These are phyloP conservation scores for Tholera decimalis DNA, from an alignment of 2,888 invertebrate genomes.

Conservation along the genomic window DNA sequence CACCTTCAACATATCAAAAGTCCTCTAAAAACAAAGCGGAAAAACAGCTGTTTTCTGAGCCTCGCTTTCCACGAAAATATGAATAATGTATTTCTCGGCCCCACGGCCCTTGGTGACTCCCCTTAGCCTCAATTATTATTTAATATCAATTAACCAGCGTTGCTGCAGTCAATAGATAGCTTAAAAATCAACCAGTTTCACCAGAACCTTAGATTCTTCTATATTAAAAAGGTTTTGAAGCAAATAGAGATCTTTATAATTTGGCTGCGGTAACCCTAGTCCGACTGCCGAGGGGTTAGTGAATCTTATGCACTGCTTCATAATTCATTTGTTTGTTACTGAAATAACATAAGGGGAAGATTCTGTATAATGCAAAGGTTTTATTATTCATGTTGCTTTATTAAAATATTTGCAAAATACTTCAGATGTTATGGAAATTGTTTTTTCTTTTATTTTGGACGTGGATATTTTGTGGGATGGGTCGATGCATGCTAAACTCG, in stretches of 20 bases:
- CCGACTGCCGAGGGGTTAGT: constrained; percentile 56
- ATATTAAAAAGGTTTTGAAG: constrained; percentile 4
- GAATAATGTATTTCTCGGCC: constrained; percentile 69
- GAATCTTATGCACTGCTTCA: constrained; percentile 69
- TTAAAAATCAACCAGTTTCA: constrained; percentile 63
- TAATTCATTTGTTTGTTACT: constrained; percentile 69
- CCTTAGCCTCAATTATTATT: constrained; percentile 75
- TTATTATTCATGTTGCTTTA: constrained; percentile 54
- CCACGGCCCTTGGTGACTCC: constrained; percentile 63
- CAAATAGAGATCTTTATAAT: constrained; percentile 55
- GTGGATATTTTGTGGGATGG: constrained; percentile 20
- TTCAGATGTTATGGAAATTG: constrained; percentile 30
- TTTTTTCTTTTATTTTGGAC: constrained; percentile 18
- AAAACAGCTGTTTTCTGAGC: constrained; percentile 69
- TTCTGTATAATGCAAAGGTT: constrained; percentile 51
- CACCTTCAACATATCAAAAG: not conserved
- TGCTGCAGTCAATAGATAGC: constrained; percentile 60
- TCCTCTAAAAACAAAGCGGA: constrained; percentile 48
- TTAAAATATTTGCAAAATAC: constrained; percentile 50
- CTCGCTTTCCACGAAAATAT: constrained; percentile 64
- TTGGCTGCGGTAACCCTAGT: constrained; percentile 61
- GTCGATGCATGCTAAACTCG: not conserved
- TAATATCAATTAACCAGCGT: constrained; percentile 80
- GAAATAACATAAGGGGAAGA: constrained; percentile 68
- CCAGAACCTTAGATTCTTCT: constrained; percentile 46